Percentiles rank a stretch among this genome's conserved stretches.
These are phyloP conservation scores for Eurois occulta DNA, from an alignment of 2,888 invertebrate species.

Conservation along the genomic window DNA sequence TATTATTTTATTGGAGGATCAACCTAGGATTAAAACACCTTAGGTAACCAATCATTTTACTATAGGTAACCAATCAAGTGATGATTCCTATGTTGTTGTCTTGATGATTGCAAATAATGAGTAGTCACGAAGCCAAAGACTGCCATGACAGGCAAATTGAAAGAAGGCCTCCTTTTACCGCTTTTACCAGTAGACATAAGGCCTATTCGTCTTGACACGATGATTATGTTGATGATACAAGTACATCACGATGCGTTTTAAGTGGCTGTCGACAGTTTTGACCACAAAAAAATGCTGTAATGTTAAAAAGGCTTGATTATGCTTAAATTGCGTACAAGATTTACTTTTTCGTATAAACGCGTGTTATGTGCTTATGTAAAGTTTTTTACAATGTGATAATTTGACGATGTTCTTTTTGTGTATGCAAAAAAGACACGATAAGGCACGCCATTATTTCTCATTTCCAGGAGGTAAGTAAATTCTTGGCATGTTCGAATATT, in stretches of 20 bases:
- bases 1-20: no score
- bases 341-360: slow-evolving; percentile 1
- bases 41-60: no score
- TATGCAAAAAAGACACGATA: slow-evolving; percentile 2
- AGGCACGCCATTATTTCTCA: not conserved
- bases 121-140: slow-evolving; percentile 38
- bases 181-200: slow-evolving; percentile 10
- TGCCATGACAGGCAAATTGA: slow-evolving; percentile 33
- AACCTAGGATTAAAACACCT: no score
- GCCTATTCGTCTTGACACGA: slow-evolving; percentile 19
- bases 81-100: not conserved
- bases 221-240: slow-evolving; percentile 19
- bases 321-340: slow-evolving; percentile 3
- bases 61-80: not conserved
- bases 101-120: not conserved
- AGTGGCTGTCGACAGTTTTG: slow-evolving; percentile 21
- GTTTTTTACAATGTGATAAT: not conserved
- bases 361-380: slow-evolving; percentile 10
- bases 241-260: slow-evolving; percentile 45
- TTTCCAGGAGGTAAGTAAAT: not conserved
- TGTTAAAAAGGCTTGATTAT: slow-evolving; percentile 14
- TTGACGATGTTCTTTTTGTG: slow-evolving; percentile 7
- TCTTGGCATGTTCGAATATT: not conserved
- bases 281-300: slow-evolving; percentile 19
- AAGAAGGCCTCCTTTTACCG: slow-evolving; percentile 1